phyloP scores from a whole-genome alignment of 2,113 vertebrate genomes.

The Polyodon spathula region DNA sequence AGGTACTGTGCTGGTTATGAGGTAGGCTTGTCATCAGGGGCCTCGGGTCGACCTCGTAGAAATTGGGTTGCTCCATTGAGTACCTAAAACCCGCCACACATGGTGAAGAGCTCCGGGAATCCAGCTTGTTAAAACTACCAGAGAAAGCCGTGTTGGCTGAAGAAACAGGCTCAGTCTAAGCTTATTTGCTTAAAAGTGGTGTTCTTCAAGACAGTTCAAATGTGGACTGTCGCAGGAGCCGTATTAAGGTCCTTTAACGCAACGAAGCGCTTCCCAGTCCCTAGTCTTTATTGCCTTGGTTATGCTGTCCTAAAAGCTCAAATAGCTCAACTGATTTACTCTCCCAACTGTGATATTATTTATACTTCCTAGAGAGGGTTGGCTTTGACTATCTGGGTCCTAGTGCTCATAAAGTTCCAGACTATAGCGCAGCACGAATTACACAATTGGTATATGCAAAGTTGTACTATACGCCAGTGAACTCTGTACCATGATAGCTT shows the following conservation, averaged over 20 bases:
- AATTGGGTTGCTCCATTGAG: constrained; percentile 90
- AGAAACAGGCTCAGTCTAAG: neutral
- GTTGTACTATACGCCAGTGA: too few species aligned
- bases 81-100: constrained; percentile 73
- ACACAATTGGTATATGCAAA: too few species aligned
- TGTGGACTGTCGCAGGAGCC: neutral
- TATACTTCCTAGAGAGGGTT: neutral
- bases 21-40: constrained; percentile 67
- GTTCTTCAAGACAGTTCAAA: too few species aligned
- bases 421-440: too few species aligned
- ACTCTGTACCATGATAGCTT: too few species aligned
- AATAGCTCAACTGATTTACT: constrained; percentile 1
- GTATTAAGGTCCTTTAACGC: too few species aligned
- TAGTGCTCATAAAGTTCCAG: constrained; percentile 33
- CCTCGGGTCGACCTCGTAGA: constrained; percentile 90
- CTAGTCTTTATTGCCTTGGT: too few species aligned
- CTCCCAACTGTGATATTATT: neutral
- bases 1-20: constrained; percentile 58
- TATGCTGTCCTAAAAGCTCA: too few species aligned
- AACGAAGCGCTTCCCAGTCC: too few species aligned
- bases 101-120: constrained; percentile 80
- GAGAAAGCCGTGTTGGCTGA: constrained; percentile 31
- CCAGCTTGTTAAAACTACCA: constrained; percentile 55
- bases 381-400: constrained; percentile 29
- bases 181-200: neutral